Base-by-base conservation (phyloP, 2,113 vertebrate genomes). In the Odobenus rosmarus region DNA sequence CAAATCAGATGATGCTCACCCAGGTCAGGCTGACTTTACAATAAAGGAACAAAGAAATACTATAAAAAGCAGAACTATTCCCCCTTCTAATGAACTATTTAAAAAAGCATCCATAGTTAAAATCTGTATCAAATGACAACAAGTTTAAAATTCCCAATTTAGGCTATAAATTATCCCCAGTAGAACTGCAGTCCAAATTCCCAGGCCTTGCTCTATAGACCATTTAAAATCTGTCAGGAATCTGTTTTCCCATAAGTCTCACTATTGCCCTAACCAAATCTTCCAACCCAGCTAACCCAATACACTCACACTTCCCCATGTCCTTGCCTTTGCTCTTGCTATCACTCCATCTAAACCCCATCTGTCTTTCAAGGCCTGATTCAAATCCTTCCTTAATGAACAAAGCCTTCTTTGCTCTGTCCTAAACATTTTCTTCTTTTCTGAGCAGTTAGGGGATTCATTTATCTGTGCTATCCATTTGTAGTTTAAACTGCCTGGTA, bases 21-120 rank as follows among this genome's bases (percentile, higher is more conserved):
- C 93, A 94, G 84, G 95, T 94, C 93, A 97, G 36, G 57, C 69
- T 93, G 71, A 81, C 69, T 74, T 23, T 84, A 46, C 31, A 61
- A 67, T 69, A 42, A 88, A 71, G 53, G 33, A 97, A 97, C 88
- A 94, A 97, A 96, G 93, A 95, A 93, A 85, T 80, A 88, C 42
- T 88, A 77, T 71, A 84, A 85, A 94, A 88, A 94, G 57, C 33
- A 84, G 33, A 84, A 57, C 16, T 55, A 57, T 28, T 49, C 19
- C 36, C 24, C 12, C 7, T 13, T 72, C 81, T 71, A 57, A 90
- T 36, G 10, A 91, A 33, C 55, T 39, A 62, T 77, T 93, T 84
- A 85, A 93, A 95, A 93, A 59, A 79, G 24, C 49, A 81, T 64
- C 92, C 14, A 51, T 51, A 96, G 85, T 71, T 91, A 91, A 95